phyloP scores from a whole-genome alignment of 2,888 invertebrate species.

The Drosophila prolongata region DNA sequence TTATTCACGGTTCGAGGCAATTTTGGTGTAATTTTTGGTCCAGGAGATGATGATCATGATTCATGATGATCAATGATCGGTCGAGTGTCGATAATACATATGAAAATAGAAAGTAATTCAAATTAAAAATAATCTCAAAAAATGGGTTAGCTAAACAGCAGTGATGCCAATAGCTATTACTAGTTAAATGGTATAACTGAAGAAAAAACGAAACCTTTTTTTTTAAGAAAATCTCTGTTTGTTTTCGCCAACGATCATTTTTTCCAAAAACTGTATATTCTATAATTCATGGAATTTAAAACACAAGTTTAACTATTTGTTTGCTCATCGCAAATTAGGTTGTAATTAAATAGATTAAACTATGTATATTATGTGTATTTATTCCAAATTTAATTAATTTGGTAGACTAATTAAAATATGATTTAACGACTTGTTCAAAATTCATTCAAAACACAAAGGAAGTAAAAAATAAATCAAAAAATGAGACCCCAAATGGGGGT shows the following conservation, averaged over 20 bases:
- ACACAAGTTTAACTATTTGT: too few relatives aligned
- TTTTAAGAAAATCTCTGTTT: too few relatives aligned
- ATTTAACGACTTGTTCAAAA: too few relatives aligned
- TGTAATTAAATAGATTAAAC: too few relatives aligned
- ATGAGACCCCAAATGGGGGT: too few relatives aligned
- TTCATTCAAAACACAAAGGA: neutral
- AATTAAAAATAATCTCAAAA: constrained; percentile 26
- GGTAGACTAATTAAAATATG: too few relatives aligned
- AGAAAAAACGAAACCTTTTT: neutral
- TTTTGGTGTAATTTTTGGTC: constrained; percentile 47
- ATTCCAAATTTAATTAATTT: too few relatives aligned
- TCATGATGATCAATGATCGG: constrained; percentile 35
- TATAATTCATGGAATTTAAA: too few relatives aligned
- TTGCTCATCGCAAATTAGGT: too few relatives aligned
- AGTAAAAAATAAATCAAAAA: neutral
- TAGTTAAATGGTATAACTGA: neutral
- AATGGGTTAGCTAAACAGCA: constrained; percentile 10
- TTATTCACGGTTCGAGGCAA: constrained; percentile 33
- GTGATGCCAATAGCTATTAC: constrained; percentile 12
- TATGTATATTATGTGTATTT: too few relatives aligned
- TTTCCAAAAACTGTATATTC: too few relatives aligned
- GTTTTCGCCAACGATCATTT: too few relatives aligned
- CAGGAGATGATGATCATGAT: constrained; percentile 29
- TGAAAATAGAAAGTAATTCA: constrained; percentile 33
- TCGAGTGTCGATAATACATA: constrained; percentile 36